Evolutionary conservation across 2,797 vertebrate genomes (phyloP).

Genomic region (Malacoraja senta): DNA sequence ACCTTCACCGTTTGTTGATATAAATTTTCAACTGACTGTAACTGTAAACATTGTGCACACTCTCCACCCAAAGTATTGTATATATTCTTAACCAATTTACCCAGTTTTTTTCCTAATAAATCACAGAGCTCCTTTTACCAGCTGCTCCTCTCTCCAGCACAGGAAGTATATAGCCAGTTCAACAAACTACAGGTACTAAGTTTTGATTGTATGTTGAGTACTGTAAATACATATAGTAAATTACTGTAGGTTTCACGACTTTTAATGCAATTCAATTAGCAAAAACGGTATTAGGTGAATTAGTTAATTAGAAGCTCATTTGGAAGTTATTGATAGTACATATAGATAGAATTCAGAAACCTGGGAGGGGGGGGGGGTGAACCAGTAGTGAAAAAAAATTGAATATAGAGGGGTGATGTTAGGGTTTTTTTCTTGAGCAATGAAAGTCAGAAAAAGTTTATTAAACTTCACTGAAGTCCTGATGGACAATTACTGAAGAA

Average conservation of each 20-base stretch:
- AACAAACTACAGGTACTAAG: slow-evolving; percentile 35
- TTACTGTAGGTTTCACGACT: slow-evolving; percentile 21
- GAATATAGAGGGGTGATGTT: background rate
- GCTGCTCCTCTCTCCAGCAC: slow-evolving; percentile 35
- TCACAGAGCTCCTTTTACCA: slow-evolving; percentile 34
- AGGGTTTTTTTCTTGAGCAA: slow-evolving; percentile 14
- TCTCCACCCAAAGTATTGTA: slow-evolving; percentile 33
- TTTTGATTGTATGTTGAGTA: slow-evolving; percentile 37
- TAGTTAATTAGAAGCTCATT: background rate
- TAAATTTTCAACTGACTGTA: slow-evolving; percentile 33
- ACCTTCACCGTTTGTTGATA: slow-evolving; percentile 18
- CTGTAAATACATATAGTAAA: slow-evolving; percentile 36
- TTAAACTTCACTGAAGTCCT: background rate
- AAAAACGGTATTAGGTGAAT: background rate
- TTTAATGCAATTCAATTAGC: background rate
- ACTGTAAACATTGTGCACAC: slow-evolving; percentile 34
- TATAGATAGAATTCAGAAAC: background rate
- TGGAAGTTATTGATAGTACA: background rate
- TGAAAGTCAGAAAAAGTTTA: slow-evolving; percentile 18
- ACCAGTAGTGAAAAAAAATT: background rate
- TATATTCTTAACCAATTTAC: slow-evolving; percentile 35
- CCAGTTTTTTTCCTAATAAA: slow-evolving; percentile 34
- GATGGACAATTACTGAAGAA: slow-evolving; percentile 15
- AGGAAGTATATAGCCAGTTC: slow-evolving; percentile 37
- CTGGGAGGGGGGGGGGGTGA: background rate